Conservation (phyloP, 1,140 invertebrate species). For the Sogatella furcifera region DNA sequence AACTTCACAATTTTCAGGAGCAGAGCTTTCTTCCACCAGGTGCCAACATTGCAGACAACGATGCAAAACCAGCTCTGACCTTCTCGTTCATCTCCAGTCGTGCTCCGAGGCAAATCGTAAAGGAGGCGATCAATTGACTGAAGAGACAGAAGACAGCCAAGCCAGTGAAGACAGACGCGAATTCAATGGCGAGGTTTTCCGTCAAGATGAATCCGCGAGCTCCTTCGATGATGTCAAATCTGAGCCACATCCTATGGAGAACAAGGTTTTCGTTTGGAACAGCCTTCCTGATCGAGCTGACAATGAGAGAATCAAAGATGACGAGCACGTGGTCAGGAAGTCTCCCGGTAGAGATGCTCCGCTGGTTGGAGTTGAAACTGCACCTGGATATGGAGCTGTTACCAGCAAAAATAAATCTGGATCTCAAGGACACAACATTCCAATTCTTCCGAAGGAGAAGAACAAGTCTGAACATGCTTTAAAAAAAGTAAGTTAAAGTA, state of each 20-base stretch:
- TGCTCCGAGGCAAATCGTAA: constrained; percentile 44
- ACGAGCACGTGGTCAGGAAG: constrained; percentile 18
- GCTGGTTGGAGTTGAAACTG: constrained; percentile 37
- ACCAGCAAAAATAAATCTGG: constrained; percentile 34
- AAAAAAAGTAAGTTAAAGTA: constrained; percentile 18
- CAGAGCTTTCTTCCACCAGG: constrained; percentile 45
- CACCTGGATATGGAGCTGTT: constrained; percentile 40
- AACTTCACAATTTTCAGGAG: constrained; percentile 28
- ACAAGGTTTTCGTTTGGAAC: constrained; percentile 66
- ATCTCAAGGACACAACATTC: constrained; percentile 12
- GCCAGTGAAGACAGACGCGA: constrained; percentile 21
- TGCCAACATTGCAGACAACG: constrained; percentile 75
- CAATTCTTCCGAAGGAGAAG: constrained; percentile 7
- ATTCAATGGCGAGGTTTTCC: constrained; percentile 15
- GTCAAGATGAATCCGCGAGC: background rate
- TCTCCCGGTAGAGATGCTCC: constrained; percentile 21
- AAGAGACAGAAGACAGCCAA: constrained; percentile 15
- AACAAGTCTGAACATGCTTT: constrained; percentile 11
- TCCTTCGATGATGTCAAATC: constrained; percentile 24
- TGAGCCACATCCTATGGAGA: constrained; percentile 57
- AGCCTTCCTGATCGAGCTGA: constrained; percentile 35
- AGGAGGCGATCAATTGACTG: constrained; percentile 13
- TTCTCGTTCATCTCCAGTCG: constrained; percentile 57
- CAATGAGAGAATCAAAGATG: constrained; percentile 26
- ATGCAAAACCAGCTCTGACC: constrained; percentile 68